Percentiles rank a stretch among this genome's conserved stretches.
Conservation (phyloP, 92 coral and sea anemone genomes). For the Palythoa grandis region DNA sequence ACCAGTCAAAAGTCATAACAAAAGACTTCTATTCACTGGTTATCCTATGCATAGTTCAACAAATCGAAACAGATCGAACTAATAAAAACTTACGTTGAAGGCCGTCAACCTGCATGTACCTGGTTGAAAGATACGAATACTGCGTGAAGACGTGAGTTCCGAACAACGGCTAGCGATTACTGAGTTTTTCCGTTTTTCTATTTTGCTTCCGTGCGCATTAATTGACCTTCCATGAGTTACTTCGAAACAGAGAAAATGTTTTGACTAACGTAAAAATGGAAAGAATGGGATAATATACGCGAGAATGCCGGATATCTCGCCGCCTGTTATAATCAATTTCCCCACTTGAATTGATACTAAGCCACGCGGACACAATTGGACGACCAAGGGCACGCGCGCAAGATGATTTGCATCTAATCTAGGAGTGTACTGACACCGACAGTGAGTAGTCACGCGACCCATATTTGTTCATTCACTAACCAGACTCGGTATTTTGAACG, state of each 20-base stretch:
- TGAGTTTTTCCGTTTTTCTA: background rate
- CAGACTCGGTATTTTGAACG: constrained; percentile 1
- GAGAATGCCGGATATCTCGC: constrained; percentile 1
- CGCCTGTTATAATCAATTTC: background rate
- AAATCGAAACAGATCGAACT: background rate
- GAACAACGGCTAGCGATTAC: background rate
- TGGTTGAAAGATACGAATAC: background rate
- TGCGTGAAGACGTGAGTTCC: background rate
- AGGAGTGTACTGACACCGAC: background rate
- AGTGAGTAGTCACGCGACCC: background rate
- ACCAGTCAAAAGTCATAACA: background rate
- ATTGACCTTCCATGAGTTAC: background rate
- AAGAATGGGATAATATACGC: background rate
- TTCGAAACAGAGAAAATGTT: background rate
- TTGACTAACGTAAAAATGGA: constrained; percentile 13
- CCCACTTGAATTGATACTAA: background rate
- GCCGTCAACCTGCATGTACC: background rate
- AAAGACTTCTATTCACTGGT: background rate
- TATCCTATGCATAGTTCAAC: background rate
- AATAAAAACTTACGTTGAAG: background rate
- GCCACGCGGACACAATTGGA: background rate
- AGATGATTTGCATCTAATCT: background rate
- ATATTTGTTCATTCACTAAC: background rate
- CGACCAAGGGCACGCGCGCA: background rate
- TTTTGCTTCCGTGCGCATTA: background rate